phyloP scores from a whole-genome alignment of 2,888 invertebrate genomes.

The Drosophila lacicola region DNA sequence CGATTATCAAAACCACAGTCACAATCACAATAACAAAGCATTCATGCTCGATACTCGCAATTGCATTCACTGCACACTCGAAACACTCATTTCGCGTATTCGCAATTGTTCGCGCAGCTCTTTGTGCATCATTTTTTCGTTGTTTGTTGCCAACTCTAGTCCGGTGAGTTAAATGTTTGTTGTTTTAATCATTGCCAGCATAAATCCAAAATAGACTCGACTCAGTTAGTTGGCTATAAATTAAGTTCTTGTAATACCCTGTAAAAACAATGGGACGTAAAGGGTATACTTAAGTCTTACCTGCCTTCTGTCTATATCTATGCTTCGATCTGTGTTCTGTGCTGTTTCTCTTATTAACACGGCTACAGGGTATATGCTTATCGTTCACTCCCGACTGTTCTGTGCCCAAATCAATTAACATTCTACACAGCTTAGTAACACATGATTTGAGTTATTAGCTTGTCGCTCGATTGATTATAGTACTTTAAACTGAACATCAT shows the following conservation, averaged over 20 bases:
- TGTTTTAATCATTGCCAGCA: constrained; percentile 18
- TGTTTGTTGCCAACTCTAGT: constrained; percentile 8
- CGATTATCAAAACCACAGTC: constrained; percentile 34
- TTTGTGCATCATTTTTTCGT: too few species aligned
- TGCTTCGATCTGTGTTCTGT: too few species aligned
- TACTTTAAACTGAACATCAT: constrained; percentile 34
- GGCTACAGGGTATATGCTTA: background rate
- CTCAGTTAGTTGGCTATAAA: constrained; percentile 14
- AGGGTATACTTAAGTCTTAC: too few species aligned
- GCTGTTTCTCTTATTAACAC: background rate
- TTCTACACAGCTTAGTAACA: constrained; percentile 58
- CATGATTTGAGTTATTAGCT: constrained; percentile 63
- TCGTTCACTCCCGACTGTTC: background rate
- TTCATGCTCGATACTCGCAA: constrained; percentile 22
- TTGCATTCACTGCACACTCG: constrained; percentile 31
- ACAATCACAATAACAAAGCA: constrained; percentile 27
- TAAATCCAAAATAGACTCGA: constrained; percentile 22
- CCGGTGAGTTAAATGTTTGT: constrained; percentile 19
- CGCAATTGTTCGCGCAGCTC: constrained; percentile 20
- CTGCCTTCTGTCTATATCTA: too few species aligned
- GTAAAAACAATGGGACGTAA: background rate
- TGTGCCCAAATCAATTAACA: constrained; percentile 44
- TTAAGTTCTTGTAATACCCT: constrained; percentile 6
- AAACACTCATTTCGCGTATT: constrained; percentile 10
- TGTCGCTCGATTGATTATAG: constrained; percentile 43